Evolutionary conservation across 2,113 vertebrate genomes (phyloP), one percentile per base, ranked within the genome.

Genomic region (Euleptes europaea): DNA sequence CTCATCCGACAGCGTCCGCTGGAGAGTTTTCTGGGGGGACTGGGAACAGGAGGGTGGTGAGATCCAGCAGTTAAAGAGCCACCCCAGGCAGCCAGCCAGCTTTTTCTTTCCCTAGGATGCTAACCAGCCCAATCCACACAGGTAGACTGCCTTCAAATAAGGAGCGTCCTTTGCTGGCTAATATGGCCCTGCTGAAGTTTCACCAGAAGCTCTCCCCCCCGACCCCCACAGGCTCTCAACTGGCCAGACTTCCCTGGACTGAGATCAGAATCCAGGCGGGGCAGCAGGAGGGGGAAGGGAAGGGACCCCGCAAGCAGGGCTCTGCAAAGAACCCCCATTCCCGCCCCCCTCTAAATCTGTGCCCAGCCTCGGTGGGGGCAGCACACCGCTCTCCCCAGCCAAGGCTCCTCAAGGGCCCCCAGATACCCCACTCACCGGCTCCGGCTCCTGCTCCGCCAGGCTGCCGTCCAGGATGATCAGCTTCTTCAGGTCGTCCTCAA

Each of bases 401-500:
- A n/a, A n/a, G n/a, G n/a, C n/a, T n/a, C n/a, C n/a, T n/a, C n/a
- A n/a, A n/a, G n/a, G n/a, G n/a, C n/a, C 82, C 15, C 14, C 9
- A n/a, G 5, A 35, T n/a, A n/a, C 26, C 31, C 28, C 1, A 73
- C 89, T 1, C 67, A 94, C 95, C 42, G 88, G 83, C 1, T 98
- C 97, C 76, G 95, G 91, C 33, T 96, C 97, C 4, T 94, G 95
- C 70, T 98, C 98, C 0, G 91, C 90, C 0, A 90, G 88, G 0
- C 96, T 91, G 90, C 93, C 96, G 95, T 99, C 98, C 98, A 98
- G 98, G 93, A 98, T 97, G 88, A 99, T 99, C 63, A 99, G 97
- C 63, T 97, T 98, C 92, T 98, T 98, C 84, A 99, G 94, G 90
- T 99, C 98, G 0, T 98, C 98, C 88, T 98, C 98, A 0, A 99